A percentile compares a stretch with the other conserved stretches of the same genome.
Evolutionary conservation across 2,888 invertebrate species (phyloP).

Genomic region (Heliconius aoede): DNA sequence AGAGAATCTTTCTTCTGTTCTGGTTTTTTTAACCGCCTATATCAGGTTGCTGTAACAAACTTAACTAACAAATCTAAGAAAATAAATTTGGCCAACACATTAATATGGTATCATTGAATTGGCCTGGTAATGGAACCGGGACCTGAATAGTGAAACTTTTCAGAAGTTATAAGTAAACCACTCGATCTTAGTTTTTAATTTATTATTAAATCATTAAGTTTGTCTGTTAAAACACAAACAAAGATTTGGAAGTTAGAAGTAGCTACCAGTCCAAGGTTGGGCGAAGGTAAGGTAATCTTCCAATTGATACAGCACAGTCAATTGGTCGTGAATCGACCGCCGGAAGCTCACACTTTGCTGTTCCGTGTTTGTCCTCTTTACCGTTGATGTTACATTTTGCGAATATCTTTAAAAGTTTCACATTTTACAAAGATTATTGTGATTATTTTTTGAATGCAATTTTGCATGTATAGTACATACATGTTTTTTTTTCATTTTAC

Average conservation of each 20-base stretch:
- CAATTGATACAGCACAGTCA: conserved; percentile 67
- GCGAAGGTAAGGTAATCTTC: conserved; percentile 71
- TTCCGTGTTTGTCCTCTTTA: conserved; percentile 52
- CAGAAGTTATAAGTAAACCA: too few species aligned
- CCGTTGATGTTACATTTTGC: conserved; percentile 33
- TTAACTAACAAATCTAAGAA: too few species aligned
- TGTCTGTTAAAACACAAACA: not conserved
- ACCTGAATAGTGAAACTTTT: too few species aligned
- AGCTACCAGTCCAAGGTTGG: conserved; percentile 60
- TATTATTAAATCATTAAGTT: not conserved
- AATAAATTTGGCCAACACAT: too few species aligned
- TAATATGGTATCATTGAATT: too few species aligned
- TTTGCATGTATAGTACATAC: too few species aligned
- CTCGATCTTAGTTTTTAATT: too few species aligned
- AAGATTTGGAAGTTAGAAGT: conserved; percentile 36
- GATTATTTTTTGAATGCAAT: not conserved
- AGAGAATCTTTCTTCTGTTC: too few species aligned
- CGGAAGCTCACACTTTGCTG: conserved; percentile 63
- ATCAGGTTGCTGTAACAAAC: too few species aligned
- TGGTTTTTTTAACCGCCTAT: too few species aligned
- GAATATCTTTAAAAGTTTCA: not conserved
- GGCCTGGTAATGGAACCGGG: too few species aligned
- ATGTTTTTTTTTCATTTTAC: too few species aligned
- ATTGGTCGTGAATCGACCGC: conserved; percentile 63
- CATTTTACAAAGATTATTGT: not conserved